A percentile compares a stretch with the other conserved stretches of the same genome.
These are phyloP conservation scores for Clarias platycephalus DNA, from an alignment of 2,797 vertebrate genomes.

Conservation along the genomic window DNA sequence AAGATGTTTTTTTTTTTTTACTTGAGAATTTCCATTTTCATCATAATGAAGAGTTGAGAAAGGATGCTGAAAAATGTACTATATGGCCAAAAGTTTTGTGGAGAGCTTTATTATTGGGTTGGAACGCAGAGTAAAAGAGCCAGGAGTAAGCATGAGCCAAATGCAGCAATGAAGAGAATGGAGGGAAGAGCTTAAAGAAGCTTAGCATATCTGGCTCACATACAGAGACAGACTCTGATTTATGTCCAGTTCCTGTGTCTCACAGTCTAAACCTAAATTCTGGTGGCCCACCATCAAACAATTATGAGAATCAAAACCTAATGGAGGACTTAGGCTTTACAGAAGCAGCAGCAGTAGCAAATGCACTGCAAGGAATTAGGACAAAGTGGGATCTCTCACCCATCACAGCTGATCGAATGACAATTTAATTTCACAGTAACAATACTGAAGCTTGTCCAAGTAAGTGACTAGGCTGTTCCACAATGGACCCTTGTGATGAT, in stretches of 20 bases:
- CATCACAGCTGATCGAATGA: slow-evolving; percentile 18
- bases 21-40: neutral
- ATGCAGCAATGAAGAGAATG: neutral
- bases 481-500: neutral
- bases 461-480: neutral
- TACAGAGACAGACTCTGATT: neutral
- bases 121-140: neutral
- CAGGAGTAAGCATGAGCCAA: neutral
- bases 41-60: neutral
- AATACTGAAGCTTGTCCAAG: slow-evolving; percentile 27
- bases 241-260: neutral
- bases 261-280: neutral
- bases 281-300: neutral
- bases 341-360: neutral
- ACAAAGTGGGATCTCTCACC: neutral
- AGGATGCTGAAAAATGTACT: neutral
- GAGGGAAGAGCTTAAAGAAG: neutral
- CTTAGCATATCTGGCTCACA: neutral
- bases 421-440: slow-evolving; percentile 21
- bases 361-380: neutral
- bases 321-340: neutral
- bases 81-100: neutral
- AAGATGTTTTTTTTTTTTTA: neutral
- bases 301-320: neutral
- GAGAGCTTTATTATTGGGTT: no score